Evolutionary conservation across 92 coral and sea anemone species (phyloP).

Genomic region (Phymanthus crucifer): DNA sequence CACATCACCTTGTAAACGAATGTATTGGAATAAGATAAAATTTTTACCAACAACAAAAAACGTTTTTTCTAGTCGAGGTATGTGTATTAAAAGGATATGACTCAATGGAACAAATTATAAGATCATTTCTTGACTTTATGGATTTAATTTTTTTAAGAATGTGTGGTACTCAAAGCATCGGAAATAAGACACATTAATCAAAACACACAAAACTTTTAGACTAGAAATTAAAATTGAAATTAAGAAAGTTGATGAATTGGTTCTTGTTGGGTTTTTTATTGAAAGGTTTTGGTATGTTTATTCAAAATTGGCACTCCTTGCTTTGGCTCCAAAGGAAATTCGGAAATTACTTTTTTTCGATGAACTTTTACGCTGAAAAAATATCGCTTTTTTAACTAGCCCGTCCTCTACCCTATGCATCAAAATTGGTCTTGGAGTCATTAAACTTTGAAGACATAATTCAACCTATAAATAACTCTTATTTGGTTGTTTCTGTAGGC

Average conservation of each 20-base stretch:
- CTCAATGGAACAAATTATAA: neutral
- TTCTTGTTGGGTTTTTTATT: neutral
- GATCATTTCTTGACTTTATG: neutral
- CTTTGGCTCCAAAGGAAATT: too few species aligned
- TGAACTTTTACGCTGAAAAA: neutral
- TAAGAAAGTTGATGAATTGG: neutral
- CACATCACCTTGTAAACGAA: neutral
- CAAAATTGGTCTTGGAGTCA: neutral
- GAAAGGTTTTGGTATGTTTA: too few species aligned
- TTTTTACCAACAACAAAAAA: neutral
- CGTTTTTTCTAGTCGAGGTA: neutral
- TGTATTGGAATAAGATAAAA: neutral
- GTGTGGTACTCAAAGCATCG: neutral
- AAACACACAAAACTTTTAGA: neutral
- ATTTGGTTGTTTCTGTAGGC: constrained; percentile 15
- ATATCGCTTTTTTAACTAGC: neutral
- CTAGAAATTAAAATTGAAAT: neutral
- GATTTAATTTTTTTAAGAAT: neutral
- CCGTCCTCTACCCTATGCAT: neutral
- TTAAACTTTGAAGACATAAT: neutral
- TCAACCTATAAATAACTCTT: neutral
- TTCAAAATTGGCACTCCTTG: too few species aligned
- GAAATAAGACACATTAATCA: neutral
- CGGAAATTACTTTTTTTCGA: neutral
- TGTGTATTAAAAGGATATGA: constrained; percentile 1